Conservation (phyloP, 2,888 invertebrate genomes). For the Diaperis boleti region DNA sequence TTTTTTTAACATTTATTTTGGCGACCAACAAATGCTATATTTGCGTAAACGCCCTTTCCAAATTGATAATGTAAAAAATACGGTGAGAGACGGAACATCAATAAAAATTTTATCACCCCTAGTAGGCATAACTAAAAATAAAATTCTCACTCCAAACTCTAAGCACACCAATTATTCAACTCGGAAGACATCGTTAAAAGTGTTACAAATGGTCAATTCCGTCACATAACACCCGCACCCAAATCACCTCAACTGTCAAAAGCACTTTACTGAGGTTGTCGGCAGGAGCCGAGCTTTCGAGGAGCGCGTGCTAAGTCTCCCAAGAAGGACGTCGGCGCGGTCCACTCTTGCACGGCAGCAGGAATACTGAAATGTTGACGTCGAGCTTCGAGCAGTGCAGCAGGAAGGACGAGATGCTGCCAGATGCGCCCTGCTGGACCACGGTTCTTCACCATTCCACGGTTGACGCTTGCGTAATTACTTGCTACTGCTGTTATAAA, state of each 20-base stretch:
- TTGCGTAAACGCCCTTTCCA: too few species aligned
- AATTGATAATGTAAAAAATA: too few species aligned
- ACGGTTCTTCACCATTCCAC: constrained; percentile 38
- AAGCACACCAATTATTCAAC: background rate
- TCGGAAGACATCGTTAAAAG: background rate
- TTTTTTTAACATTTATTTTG: too few species aligned
- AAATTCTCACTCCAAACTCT: background rate
- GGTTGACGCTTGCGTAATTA: constrained; percentile 43
- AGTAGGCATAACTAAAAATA: too few species aligned
- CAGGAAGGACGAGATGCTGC: constrained; percentile 46
- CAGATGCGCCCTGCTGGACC: constrained; percentile 50
- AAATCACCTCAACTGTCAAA: constrained; percentile 8
- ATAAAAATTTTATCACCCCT: too few species aligned
- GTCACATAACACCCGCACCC: constrained; percentile 6
- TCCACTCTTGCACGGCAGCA: constrained; percentile 46
- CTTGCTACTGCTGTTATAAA: constrained; percentile 30
- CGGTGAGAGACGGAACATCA: too few species aligned
- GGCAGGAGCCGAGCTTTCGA: constrained; percentile 33
- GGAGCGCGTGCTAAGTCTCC: constrained; percentile 47
- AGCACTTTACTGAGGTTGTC: constrained; percentile 9
- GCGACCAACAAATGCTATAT: too few species aligned
- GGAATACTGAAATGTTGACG: constrained; percentile 50
- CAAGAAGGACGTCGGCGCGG: constrained; percentile 42
- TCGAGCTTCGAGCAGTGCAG: too few species aligned
- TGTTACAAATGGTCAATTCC: background rate